Conservation (phyloP, 2,113 vertebrate species). For the Ammodytes dubius region DNA sequence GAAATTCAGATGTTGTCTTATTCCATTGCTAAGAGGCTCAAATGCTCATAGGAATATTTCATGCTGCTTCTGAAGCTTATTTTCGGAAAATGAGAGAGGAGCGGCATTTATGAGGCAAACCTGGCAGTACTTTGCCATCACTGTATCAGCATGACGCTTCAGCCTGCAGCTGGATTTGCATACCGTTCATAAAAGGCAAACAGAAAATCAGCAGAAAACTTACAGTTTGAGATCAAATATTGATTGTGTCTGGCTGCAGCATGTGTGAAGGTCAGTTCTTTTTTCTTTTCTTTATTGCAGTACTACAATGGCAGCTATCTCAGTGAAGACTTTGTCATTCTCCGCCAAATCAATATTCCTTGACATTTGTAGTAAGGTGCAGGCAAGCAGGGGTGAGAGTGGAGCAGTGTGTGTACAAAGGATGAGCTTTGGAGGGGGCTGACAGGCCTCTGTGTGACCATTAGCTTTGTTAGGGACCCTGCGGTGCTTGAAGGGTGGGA, state of each 20-base stretch:
- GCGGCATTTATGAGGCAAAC: slow-evolving; percentile 34
- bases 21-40: slow-evolving; percentile 11
- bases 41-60: slow-evolving; percentile 24
- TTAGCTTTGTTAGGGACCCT: slow-evolving; percentile 80
- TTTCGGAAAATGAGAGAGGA: slow-evolving; percentile 33
- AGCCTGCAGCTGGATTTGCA: neutral
- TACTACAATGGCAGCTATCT: slow-evolving; percentile 74
- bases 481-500: slow-evolving; percentile 64
- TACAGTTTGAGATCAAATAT: slow-evolving; percentile 61
- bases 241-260: slow-evolving; percentile 42
- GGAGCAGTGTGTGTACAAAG: slow-evolving; percentile 73
- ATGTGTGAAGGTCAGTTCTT: slow-evolving; percentile 69
- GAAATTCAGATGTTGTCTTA: slow-evolving; percentile 35
- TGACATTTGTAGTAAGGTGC: slow-evolving; percentile 83
- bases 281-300: slow-evolving; percentile 55
- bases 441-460: slow-evolving; percentile 79
- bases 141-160: neutral
- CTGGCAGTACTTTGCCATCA: slow-evolving; percentile 12
- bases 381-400: slow-evolving; percentile 69
- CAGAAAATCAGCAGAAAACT: slow-evolving; percentile 15
- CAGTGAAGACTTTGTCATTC: slow-evolving; percentile 77
- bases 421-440: slow-evolving; percentile 72
- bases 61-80: slow-evolving; percentile 27
- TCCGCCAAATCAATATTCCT: slow-evolving; percentile 80
- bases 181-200: slow-evolving; percentile 13